Evolutionary conservation across 1,140 invertebrate genomes (phyloP).

Genomic region (Sinella curviseta): DNA sequence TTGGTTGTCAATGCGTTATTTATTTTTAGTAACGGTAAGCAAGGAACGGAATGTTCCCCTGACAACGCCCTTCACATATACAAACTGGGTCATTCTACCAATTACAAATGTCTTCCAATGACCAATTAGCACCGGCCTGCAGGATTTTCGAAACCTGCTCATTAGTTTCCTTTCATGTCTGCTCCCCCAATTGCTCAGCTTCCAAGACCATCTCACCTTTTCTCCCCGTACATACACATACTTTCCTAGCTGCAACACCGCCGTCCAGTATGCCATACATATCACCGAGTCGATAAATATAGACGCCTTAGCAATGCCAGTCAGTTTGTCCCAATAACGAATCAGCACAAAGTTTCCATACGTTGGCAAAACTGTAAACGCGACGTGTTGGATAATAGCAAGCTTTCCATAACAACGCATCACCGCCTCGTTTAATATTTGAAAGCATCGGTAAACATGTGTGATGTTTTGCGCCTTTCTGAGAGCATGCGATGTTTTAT

Average conservation of each 20-base stretch:
- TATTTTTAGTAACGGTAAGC: too few relatives aligned
- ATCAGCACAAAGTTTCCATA: not conserved
- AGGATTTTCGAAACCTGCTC: not conserved
- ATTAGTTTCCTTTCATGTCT: not conserved
- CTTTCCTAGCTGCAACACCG: not conserved
- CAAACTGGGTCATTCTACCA: too few relatives aligned
- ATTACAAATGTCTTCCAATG: not conserved
- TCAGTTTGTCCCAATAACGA: not conserved
- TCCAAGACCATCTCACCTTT: not conserved
- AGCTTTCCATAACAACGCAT: not conserved
- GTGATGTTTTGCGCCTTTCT: too few relatives aligned
- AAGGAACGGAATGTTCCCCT: too few relatives aligned
- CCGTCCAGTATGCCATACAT: not conserved
- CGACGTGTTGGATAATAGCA: not conserved
- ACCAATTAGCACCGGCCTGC: not conserved
- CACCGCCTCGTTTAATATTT: not conserved
- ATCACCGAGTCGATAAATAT: not conserved
- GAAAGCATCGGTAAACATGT: not conserved
- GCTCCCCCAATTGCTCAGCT: not conserved
- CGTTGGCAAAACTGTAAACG: not conserved
- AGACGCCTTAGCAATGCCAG: not conserved
- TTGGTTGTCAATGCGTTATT: too few relatives aligned
- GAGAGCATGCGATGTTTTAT: too few relatives aligned
- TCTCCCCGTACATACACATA: not conserved
- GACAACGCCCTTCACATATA: too few relatives aligned